Conservation (phyloP, 1,140 invertebrate species). For the Paraescarpia echinospica region DNA sequence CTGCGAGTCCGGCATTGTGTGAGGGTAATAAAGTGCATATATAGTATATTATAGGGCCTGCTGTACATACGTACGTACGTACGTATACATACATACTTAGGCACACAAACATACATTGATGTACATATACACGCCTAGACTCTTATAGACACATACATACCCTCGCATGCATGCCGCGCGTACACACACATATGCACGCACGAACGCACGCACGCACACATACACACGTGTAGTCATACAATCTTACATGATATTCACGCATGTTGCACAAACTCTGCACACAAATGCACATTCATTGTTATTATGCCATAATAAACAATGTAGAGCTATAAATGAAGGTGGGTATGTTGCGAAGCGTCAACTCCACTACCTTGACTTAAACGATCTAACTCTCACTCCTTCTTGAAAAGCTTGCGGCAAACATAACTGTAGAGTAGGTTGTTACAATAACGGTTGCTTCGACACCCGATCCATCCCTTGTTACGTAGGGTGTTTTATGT, state of each 20-base stretch:
- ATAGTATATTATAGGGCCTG: not conserved
- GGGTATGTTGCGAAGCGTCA: too few relatives aligned
- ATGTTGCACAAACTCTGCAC: too few relatives aligned
- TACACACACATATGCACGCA: constrained; percentile 8
- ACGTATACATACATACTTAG: not conserved
- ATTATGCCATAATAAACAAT: too few relatives aligned
- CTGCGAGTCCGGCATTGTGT: not conserved
- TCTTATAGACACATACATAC: not conserved
- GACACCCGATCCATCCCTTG: too few relatives aligned
- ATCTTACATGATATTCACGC: not conserved
- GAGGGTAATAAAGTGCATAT: not conserved
- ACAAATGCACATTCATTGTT: too few relatives aligned
- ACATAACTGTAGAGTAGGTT: too few relatives aligned
- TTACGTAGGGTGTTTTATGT: too few relatives aligned
- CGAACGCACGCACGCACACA: not conserved
- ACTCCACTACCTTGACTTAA: too few relatives aligned
- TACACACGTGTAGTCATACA: not conserved
- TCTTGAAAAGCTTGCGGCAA: too few relatives aligned
- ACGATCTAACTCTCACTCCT: too few relatives aligned
- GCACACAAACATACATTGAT: not conserved
- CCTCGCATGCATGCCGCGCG: not conserved
- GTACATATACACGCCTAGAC: not conserved
- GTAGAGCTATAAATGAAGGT: too few relatives aligned
- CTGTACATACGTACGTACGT: not conserved
- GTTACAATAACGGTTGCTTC: too few relatives aligned